phyloP scores from a whole-genome alignment of 2,888 invertebrate species.

The Synergus umbraculus region DNA sequence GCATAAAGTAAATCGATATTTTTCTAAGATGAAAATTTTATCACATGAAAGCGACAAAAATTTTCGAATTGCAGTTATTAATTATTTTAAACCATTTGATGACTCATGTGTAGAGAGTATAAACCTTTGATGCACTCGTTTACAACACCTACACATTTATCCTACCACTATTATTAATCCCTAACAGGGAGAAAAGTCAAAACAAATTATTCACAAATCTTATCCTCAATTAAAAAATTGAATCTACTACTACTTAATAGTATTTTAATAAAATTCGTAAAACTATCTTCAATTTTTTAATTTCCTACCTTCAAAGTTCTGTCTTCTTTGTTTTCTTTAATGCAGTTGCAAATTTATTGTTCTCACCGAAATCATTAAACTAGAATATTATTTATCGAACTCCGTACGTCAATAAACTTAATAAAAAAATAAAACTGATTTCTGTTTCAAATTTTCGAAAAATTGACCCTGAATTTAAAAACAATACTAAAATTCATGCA shows the following conservation, averaged over 20 bases:
- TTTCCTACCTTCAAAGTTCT: neutral
- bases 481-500: conserved; percentile 39
- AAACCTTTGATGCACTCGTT: no score
- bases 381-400: neutral
- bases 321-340: neutral
- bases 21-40: neutral
- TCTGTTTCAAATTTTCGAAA: neutral
- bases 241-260: neutral
- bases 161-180: neutral
- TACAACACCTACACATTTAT: neutral
- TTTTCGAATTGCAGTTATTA: neutral
- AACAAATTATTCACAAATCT: neutral
- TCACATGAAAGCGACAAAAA: conserved; percentile 2
- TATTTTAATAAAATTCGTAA: neutral
- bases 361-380: neutral
- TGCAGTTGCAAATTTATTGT: neutral
- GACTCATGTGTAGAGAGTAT: neutral
- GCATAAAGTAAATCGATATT: neutral
- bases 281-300: neutral
- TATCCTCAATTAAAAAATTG: neutral
- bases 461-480: conserved; percentile 8
- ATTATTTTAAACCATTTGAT: neutral
- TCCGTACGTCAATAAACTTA: neutral
- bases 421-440: neutral
- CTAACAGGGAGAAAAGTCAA: neutral